These are phyloP conservation scores for Sylvicola fuscatus DNA, from an alignment of 2,888 invertebrate species.

Conservation along the genomic window DNA sequence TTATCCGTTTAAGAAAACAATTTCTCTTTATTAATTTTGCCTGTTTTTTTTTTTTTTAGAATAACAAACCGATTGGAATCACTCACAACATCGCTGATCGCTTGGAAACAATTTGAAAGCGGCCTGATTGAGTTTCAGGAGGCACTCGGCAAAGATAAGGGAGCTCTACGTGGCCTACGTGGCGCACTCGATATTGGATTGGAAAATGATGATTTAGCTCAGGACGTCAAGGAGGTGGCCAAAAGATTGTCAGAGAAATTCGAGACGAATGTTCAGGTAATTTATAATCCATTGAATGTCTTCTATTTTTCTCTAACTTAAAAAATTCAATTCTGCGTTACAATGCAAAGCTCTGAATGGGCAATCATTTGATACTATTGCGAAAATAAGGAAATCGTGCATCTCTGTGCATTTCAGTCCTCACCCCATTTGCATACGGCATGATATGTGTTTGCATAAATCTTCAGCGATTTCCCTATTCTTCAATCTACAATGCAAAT, in stretches of 20 bases:
- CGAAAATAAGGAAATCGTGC: too few relatives aligned
- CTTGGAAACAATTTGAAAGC: conserved; percentile 57
- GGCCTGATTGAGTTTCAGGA: conserved; percentile 56
- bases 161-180: conserved; percentile 22
- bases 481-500: too few relatives aligned
- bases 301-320: too few relatives aligned
- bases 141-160: conserved; percentile 47
- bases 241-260: conserved; percentile 24
- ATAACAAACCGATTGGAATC: conserved; percentile 49
- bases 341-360: too few relatives aligned
- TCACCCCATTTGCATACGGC: too few relatives aligned
- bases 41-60: conserved; percentile 25
- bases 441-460: too few relatives aligned
- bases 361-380: too few relatives aligned
- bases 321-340: not conserved
- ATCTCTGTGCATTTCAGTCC: too few relatives aligned
- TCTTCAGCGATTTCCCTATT: too few relatives aligned
- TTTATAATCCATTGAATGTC: too few relatives aligned
- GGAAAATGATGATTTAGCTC: conserved; percentile 19
- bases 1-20: not conserved
- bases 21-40: not conserved
- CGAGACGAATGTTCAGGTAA: conserved; percentile 21
- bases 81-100: conserved; percentile 46
- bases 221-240: conserved; percentile 25
- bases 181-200: conserved; percentile 16